These are phyloP conservation scores for Pelodiscus sinensis DNA, from an alignment of 2,113 vertebrate species.

Conservation along the genomic window DNA sequence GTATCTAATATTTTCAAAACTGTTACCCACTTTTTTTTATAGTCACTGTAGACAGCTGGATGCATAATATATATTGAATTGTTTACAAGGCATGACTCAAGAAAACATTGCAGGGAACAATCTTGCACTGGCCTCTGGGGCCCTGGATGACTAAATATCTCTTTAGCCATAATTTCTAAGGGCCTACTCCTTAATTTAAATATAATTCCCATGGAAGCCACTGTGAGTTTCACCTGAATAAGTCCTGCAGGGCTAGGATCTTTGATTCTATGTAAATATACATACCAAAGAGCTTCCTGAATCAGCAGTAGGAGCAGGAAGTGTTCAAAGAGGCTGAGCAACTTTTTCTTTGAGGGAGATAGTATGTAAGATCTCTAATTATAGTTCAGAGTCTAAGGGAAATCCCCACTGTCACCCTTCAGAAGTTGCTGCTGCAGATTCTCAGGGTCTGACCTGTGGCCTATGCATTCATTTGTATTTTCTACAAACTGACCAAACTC, in stretches of 20 bases:
- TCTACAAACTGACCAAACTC: slow-evolving; percentile 34
- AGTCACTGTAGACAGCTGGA: neutral
- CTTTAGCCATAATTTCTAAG: neutral
- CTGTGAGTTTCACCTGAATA: neutral
- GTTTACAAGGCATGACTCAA: slow-evolving; percentile 17
- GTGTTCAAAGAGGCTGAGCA: neutral
- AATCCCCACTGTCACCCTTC: slow-evolving; percentile 53
- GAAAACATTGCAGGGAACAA: neutral
- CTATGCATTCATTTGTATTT: slow-evolving; percentile 46
- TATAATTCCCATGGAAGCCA: neutral
- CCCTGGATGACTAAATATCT: neutral
- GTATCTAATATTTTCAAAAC: slow-evolving; percentile 29
- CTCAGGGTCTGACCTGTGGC: slow-evolving; percentile 22
- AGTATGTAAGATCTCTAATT: slow-evolving; percentile 63
- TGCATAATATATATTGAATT: neutral
- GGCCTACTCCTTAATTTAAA: neutral
- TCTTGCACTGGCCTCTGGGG: neutral
- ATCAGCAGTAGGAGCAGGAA: neutral
- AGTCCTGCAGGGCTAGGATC: neutral
- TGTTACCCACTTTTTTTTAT: neutral
- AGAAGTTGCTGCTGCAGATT: slow-evolving; percentile 23
- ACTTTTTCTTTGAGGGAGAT: slow-evolving; percentile 54
- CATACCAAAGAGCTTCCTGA: slow-evolving; percentile 14
- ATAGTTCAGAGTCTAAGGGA: slow-evolving; percentile 35
- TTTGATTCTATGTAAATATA: slow-evolving; percentile 9